Evolutionary conservation across 2,888 invertebrate genomes (phyloP), one percentile per base, ranked within the genome.

Genomic region (Tanypteryx hageni): DNA sequence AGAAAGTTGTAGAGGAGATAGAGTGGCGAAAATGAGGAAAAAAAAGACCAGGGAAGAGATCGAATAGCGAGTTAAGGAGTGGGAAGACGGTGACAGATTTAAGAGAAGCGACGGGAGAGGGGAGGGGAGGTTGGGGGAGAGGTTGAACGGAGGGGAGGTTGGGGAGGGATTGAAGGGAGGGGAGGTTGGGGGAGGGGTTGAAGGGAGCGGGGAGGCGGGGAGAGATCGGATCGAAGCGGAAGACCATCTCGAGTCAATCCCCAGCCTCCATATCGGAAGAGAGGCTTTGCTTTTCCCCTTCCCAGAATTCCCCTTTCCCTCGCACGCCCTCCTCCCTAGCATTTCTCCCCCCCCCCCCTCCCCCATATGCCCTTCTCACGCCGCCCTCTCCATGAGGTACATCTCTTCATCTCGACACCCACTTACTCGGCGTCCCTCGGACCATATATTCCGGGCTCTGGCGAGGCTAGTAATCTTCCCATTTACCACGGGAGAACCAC

Each of bases 371-470:
- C 44, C 44, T 5, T 22, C 76, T 13, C 22, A 13, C 22, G 27
- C 27, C 22, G 11, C 68, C n/a, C 22, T 22, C n/a, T 22, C 68
- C 16, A 68, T 11, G n/a, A 4, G 76, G 76, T 13, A 18, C 89
- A 89, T 89, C 86, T 86, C 86, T 86, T 61, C 86, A 86, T 86
- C 89, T 89, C 89, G 89, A 89, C 89, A 89, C 89, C 89, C 64
- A 89, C 89, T 89, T 64, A 61, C 44, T 27, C 86, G 31, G 57
- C 84, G 13, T 59, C 68, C 89, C 64, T 89, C 64, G 44, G 89
- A 61, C 89, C 61, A 64, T 64, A 64, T 64, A 64, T 64, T 89
- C 64, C 44, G 27, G 27, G 22, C 27, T 58, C 58, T 22, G 31
- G 86, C 22, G 86, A 61, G 44, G 89, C 89, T 89, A 64, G 89